A percentile compares a stretch with the other conserved stretches of the same genome.
phyloP scores from a whole-genome alignment of 2,888 invertebrate genomes.

The Plagodis pulveraria region DNA sequence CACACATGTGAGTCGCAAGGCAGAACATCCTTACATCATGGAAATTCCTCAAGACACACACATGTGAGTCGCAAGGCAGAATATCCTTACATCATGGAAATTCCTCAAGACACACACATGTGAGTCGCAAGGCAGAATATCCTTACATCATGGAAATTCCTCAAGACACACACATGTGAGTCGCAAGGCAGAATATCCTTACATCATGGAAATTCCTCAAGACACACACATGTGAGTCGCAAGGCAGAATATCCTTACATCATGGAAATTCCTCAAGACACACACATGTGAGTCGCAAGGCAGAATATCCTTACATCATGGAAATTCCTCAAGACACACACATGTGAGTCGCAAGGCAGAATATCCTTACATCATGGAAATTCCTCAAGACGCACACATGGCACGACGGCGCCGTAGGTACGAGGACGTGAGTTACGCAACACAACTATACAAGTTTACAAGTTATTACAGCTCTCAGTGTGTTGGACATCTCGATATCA shows the following conservation, averaged over 20 bases:
- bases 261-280: neutral
- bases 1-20: slow-evolving; percentile 1
- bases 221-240: neutral
- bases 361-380: slow-evolving; percentile 11
- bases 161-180: slow-evolving; percentile 1
- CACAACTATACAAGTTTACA: neutral
- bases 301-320: slow-evolving; percentile 3
- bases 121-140: neutral
- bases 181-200: slow-evolving; percentile 3
- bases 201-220: neutral
- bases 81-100: slow-evolving; percentile 2
- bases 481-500: slow-evolving; percentile 6
- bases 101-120: slow-evolving; percentile 3
- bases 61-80: neutral
- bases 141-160: slow-evolving; percentile 1
- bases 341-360: no score
- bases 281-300: slow-evolving; percentile 1
- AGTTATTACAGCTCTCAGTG: slow-evolving; percentile 9
- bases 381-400: slow-evolving; percentile 10
- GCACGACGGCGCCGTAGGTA: neutral
- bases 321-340: slow-evolving; percentile 1
- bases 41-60: slow-evolving; percentile 1
- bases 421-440: slow-evolving; percentile 1
- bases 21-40: slow-evolving; percentile 2
- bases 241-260: slow-evolving; percentile 4